These are phyloP conservation scores for Eugnorisma glareosa DNA, from an alignment of 2,888 invertebrate species.

Conservation along the genomic window DNA sequence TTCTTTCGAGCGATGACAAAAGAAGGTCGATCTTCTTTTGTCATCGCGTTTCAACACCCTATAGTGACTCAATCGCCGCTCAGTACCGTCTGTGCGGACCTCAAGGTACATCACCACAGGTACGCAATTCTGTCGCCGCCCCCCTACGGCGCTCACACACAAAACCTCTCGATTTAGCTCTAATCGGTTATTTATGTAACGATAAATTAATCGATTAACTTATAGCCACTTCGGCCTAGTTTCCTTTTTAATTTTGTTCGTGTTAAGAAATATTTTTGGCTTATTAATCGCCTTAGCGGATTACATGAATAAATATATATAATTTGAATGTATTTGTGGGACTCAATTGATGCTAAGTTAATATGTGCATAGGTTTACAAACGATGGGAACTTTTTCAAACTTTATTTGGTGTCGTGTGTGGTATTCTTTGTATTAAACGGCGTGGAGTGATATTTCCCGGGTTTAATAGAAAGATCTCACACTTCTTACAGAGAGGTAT, in stretches of 20 bases:
- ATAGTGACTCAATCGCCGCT: neutral
- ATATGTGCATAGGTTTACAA: conserved; percentile 49
- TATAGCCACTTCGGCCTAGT: conserved; percentile 74
- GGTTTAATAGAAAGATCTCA: neutral
- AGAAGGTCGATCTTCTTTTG: too few relatives aligned
- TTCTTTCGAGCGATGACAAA: neutral
- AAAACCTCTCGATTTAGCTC: conserved; percentile 78
- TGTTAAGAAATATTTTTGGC: conserved; percentile 69
- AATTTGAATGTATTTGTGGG: conserved; percentile 62
- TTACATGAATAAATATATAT: conserved; percentile 68
- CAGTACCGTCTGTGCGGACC: conserved; percentile 25
- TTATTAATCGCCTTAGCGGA: conserved; percentile 64
- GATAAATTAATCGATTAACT: conserved; percentile 77
- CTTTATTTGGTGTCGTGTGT: conserved; percentile 45
- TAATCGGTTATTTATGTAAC: conserved; percentile 79
- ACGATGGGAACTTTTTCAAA: conserved; percentile 42
- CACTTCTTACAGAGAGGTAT: neutral
- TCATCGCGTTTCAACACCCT: too few relatives aligned
- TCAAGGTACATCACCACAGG: conserved; percentile 40
- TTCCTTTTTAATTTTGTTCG: conserved; percentile 72
- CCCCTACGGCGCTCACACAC: conserved; percentile 53
- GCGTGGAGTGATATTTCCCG: neutral
- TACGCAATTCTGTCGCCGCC: conserved; percentile 56
- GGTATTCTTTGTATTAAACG: conserved; percentile 36
- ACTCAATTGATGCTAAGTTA: conserved; percentile 45